phyloP scores from a whole-genome alignment of 1,140 invertebrate genomes.

The Hypsibius dujardini region DNA sequence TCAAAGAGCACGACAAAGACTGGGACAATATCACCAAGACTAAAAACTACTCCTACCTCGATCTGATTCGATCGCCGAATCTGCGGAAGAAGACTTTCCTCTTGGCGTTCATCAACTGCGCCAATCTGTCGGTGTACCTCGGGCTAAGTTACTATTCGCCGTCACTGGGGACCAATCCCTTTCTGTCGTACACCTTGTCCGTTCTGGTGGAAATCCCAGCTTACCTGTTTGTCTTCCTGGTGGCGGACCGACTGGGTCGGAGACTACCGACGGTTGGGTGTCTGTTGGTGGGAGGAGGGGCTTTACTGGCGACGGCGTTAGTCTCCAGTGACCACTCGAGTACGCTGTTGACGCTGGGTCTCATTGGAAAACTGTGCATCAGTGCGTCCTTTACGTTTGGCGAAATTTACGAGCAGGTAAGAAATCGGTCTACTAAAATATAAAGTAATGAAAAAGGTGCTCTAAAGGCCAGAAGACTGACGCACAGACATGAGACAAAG shows the following conservation, averaged over 20 bases:
- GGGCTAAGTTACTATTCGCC: conserved; percentile 69
- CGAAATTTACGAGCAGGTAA: background rate
- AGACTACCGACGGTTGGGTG: background rate
- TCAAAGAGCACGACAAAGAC: conserved; percentile 54
- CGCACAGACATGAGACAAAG: too few species aligned
- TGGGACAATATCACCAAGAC: conserved; percentile 50
- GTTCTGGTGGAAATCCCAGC: conserved; percentile 56
- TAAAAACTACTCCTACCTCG: background rate
- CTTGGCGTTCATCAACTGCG: background rate
- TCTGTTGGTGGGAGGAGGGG: background rate
- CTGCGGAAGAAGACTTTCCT: background rate
- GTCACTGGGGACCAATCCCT: conserved; percentile 60
- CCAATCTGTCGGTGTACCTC: conserved; percentile 47
- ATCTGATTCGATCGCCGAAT: background rate
- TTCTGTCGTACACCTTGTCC: conserved; percentile 64
- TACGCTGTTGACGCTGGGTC: background rate
- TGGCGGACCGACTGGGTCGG: background rate
- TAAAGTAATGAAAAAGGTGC: too few species aligned
- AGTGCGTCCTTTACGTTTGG: conserved; percentile 5
- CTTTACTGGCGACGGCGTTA: background rate
- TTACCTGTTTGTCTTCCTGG: conserved; percentile 17
- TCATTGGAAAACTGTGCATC: conserved; percentile 6
- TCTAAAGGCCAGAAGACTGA: too few species aligned
- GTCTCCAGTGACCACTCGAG: background rate
- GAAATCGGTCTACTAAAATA: too few species aligned